Conservation (phyloP, 2,113 vertebrate genomes). For the Pygathrix nemaeus region DNA sequence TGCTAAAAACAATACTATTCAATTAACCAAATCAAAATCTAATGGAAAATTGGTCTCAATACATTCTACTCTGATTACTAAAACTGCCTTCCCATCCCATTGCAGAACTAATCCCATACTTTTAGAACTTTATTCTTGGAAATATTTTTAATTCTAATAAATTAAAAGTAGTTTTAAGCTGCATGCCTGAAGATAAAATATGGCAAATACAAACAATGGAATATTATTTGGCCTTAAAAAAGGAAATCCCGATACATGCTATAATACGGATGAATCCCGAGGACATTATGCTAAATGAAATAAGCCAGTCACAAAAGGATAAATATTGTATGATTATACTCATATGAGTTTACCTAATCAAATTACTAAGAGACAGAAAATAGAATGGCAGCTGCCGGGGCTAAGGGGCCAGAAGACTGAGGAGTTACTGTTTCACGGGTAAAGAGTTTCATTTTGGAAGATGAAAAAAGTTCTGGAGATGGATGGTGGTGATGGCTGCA, state of each 20-base stretch:
- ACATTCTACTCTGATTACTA: neutral
- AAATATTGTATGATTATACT: neutral
- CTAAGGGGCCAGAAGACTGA: neutral
- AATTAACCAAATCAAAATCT: neutral
- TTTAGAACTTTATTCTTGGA: neutral
- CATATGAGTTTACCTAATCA: neutral
- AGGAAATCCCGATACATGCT: neutral
- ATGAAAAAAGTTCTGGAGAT: neutral
- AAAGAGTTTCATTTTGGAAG: neutral
- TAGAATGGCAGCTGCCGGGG: neutral
- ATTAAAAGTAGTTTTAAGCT: slow-evolving; percentile 32
- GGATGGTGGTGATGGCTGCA: neutral
- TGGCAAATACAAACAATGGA: neutral
- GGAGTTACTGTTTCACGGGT: neutral
- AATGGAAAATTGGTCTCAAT: neutral
- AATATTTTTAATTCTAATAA: slow-evolving; percentile 21
- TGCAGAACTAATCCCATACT: slow-evolving; percentile 13
- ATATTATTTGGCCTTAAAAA: neutral
- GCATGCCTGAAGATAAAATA: slow-evolving; percentile 86
- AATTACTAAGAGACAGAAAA: neutral
- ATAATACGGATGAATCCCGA: neutral
- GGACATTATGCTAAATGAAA: neutral
- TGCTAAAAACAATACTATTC: slow-evolving; percentile 17
- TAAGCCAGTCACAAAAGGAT: neutral
- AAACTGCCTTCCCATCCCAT: neutral